Evolutionary conservation across 2,113 vertebrate species (phyloP).

Genomic region (Leptosomus discolor): DNA sequence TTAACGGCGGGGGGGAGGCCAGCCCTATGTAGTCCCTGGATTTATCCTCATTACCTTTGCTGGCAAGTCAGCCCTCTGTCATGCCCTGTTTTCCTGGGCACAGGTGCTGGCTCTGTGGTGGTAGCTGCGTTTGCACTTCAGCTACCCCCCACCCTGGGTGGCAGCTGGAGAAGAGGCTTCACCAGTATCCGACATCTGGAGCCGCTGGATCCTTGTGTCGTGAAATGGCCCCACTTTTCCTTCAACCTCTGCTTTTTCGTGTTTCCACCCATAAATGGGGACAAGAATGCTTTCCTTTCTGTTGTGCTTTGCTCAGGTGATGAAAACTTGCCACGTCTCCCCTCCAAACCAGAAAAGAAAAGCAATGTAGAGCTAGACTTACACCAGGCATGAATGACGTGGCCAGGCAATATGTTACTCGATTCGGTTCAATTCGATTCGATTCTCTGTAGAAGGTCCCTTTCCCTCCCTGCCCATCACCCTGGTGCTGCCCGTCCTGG

Average conservation of each 20-base stretch:
- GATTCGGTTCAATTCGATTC: too few species aligned
- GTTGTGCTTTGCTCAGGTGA: background rate
- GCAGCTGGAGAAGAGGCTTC: background rate
- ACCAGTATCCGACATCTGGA: background rate
- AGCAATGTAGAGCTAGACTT: background rate
- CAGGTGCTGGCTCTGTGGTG: rapidly evolving
- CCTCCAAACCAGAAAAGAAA: background rate
- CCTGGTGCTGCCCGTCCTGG: rapidly evolving
- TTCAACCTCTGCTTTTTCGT: background rate
- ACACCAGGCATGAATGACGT: background rate
- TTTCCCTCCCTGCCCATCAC: background rate
- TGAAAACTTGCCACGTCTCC: background rate
- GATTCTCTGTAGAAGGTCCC: too few species aligned
- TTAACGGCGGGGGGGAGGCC: too few species aligned
- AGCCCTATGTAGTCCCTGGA: background rate
- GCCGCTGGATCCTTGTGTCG: background rate
- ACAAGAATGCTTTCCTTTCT: background rate
- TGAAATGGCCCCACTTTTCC: background rate
- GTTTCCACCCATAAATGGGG: background rate
- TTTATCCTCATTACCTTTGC: background rate
- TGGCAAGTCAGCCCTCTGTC: background rate
- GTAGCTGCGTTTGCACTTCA: too few species aligned
- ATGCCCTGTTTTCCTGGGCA: background rate
- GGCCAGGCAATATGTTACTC: background rate
- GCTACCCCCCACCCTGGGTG: rapidly evolving